Percentiles rank a stretch among this genome's conserved stretches.
phyloP scores from a whole-genome alignment of 2,113 vertebrate species.

The Corythaixoides concolor region DNA sequence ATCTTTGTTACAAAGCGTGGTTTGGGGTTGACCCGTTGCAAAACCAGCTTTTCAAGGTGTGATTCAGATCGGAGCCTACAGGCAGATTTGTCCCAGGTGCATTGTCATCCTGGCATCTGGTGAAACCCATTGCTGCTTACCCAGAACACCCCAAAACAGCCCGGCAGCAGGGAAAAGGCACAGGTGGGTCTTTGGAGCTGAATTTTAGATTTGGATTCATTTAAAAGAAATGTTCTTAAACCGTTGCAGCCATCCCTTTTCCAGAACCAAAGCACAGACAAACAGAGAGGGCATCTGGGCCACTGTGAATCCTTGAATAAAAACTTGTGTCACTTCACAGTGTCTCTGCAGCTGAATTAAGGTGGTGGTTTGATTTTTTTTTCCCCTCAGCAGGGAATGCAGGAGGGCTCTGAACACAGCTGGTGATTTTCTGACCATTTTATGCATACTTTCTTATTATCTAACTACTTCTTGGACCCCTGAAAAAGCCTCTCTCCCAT shows the following conservation, averaged over 20 bases:
- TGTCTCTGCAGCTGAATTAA: background rate
- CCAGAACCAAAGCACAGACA: background rate
- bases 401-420: background rate
- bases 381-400: background rate
- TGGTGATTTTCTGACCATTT: background rate
- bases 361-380: background rate
- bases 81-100: background rate
- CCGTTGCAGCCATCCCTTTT: background rate
- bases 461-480: background rate
- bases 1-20: background rate
- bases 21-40: background rate
- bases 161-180: background rate
- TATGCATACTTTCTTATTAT: background rate
- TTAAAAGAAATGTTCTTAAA: background rate
- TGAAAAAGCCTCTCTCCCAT: background rate
- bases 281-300: background rate
- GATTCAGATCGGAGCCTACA: background rate
- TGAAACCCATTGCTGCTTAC: background rate
- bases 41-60: slow-evolving; percentile 28
- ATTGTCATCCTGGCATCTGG: background rate
- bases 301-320: background rate
- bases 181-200: background rate
- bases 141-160: background rate
- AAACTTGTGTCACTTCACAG: background rate
- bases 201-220: background rate